Conservation (phyloP, 2,888 invertebrate genomes). For the Brachynemurus nebulosus region DNA sequence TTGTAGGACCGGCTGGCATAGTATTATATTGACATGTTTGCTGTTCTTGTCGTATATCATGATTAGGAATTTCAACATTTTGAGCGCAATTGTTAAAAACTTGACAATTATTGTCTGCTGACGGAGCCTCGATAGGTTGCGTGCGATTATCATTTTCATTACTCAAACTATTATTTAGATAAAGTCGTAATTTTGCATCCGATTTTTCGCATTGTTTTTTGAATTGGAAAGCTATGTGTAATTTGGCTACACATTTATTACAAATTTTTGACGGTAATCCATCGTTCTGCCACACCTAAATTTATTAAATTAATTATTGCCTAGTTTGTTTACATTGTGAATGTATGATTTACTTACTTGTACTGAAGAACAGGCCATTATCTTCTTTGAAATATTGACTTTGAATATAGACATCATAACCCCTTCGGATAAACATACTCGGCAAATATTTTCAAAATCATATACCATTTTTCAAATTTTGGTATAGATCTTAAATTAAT, state of each 20-base stretch:
- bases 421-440: constrained; percentile 31
- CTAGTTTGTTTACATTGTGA: constrained; percentile 1
- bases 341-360: constrained; percentile 25
- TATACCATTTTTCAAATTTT: constrained; percentile 23
- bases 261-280: constrained; percentile 33
- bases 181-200: constrained; percentile 31
- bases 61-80: constrained; percentile 17
- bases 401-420: constrained; percentile 33
- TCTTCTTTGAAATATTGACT: constrained; percentile 33
- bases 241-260: constrained; percentile 32
- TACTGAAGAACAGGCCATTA: constrained; percentile 33
- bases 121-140: constrained; percentile 9
- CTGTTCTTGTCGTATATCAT: constrained; percentile 24
- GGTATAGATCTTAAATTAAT: constrained; percentile 1
- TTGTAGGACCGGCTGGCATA: constrained; percentile 18
- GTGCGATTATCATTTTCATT: constrained; percentile 11
- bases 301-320: constrained; percentile 9
- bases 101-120: constrained; percentile 22
- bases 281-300: constrained; percentile 35
- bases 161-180: constrained; percentile 17
- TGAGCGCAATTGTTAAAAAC: constrained; percentile 27
- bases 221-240: constrained; percentile 34
- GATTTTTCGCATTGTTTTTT: constrained; percentile 34
- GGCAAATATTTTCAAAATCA: constrained; percentile 31
- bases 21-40: constrained; percentile 20